Percentiles rank a stretch among this genome's conserved stretches.
Evolutionary conservation across 2,113 vertebrate species (phyloP).

Genomic region (Panthera leo): DNA sequence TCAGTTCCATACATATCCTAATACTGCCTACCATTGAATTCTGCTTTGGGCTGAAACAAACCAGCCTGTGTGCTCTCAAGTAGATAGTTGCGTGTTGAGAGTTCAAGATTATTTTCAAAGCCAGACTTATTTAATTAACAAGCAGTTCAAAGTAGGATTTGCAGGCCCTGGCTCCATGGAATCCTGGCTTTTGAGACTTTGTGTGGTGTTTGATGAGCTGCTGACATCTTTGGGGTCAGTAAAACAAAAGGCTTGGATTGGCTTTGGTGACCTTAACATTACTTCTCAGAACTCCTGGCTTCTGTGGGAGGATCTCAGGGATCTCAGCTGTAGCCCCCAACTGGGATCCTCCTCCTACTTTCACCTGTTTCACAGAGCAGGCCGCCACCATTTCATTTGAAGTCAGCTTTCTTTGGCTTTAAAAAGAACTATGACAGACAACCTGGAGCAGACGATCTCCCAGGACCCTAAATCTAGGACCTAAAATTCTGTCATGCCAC

Average conservation of each 20-base stretch:
- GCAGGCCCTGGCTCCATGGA: not conserved
- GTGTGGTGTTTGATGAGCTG: not conserved
- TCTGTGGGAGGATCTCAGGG: not conserved
- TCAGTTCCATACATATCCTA: accelerated
- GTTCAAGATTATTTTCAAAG: not conserved
- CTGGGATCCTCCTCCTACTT: accelerated
- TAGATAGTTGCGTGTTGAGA: not conserved
- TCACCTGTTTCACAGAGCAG: not conserved
- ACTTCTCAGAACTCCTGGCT: not conserved
- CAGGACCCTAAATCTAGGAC: not conserved
- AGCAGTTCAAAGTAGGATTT: not conserved
- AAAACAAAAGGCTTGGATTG: not conserved
- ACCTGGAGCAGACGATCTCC: not conserved
- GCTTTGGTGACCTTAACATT: not conserved
- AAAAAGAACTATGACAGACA: not conserved
- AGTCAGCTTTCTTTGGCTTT: not conserved
- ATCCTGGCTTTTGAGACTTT: not conserved
- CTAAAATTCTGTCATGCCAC: not conserved
- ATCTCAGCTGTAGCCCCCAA: not conserved
- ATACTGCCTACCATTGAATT: not conserved
- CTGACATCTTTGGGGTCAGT: not conserved
- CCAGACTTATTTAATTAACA: not conserved
- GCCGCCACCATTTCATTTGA: not conserved
- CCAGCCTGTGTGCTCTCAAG: not conserved
- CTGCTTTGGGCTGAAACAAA: not conserved